These are phyloP conservation scores for Tetramorium bicarinatum DNA, from an alignment of 2,888 invertebrate genomes.

Conservation along the genomic window DNA sequence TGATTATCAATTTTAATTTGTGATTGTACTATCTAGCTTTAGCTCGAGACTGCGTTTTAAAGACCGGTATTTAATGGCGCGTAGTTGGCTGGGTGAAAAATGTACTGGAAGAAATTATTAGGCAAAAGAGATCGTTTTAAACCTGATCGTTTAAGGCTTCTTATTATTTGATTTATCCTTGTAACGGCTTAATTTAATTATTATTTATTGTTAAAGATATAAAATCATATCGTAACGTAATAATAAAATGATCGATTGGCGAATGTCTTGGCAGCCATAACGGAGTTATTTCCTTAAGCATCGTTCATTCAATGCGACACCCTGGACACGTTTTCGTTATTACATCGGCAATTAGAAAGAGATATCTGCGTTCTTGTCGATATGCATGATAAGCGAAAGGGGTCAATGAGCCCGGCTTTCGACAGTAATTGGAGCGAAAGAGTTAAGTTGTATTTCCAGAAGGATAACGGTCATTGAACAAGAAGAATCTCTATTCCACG, in stretches of 20 bases:
- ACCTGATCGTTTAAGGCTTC: too few relatives aligned
- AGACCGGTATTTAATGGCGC: too few relatives aligned
- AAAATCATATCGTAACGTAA: not conserved
- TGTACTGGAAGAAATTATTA: too few relatives aligned
- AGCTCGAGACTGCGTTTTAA: too few relatives aligned
- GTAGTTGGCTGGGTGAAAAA: too few relatives aligned
- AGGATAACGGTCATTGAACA: conserved; percentile 33
- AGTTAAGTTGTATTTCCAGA: conserved; percentile 35
- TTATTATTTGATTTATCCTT: too few relatives aligned
- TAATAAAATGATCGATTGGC: conserved; percentile 6
- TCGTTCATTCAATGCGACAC: not conserved
- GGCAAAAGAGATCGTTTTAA: too few relatives aligned
- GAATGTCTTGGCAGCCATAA: not conserved
- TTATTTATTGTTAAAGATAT: not conserved
- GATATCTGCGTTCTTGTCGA: conserved; percentile 20
- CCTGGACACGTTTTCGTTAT: not conserved
- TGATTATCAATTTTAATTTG: too few relatives aligned
- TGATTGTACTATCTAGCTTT: too few relatives aligned
- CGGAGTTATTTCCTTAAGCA: not conserved
- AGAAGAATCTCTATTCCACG: not conserved
- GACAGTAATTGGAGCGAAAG: conserved; percentile 45
- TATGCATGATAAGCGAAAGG: conserved; percentile 40
- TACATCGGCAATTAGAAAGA: conserved; percentile 28
- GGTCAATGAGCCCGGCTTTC: not conserved
- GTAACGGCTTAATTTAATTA: too few relatives aligned